phyloP scores from a whole-genome alignment of 1,140 invertebrate genomes.

The Maconellicoccus hirsutus region DNA sequence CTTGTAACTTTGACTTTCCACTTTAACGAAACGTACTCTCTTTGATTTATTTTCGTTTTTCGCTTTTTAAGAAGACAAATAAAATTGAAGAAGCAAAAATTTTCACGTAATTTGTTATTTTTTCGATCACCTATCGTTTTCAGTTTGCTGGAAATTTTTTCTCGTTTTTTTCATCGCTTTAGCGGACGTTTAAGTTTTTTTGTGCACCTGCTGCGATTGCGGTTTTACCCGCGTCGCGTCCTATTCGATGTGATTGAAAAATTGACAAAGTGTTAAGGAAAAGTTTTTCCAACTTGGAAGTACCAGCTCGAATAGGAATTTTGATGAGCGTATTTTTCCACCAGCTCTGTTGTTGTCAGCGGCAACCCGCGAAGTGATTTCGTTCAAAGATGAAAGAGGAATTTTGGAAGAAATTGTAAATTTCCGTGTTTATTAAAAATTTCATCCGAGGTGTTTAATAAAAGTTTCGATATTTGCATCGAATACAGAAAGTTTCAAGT shows the following conservation, averaged over 20 bases:
- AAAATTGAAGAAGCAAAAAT: conserved; percentile 5
- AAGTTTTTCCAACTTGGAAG: too few relatives aligned
- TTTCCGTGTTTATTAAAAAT: too few relatives aligned
- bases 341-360: too few relatives aligned
- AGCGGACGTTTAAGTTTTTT: background rate
- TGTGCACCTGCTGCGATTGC: background rate
- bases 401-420: too few relatives aligned
- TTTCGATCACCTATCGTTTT: background rate
- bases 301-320: too few relatives aligned
- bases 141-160: background rate
- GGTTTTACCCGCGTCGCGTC: background rate
- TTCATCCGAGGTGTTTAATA: too few relatives aligned
- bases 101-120: background rate
- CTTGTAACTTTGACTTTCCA: conserved; percentile 8
- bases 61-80: conserved; percentile 9
- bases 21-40: background rate
- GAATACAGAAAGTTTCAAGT: too few relatives aligned
- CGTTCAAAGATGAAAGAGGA: too few relatives aligned
- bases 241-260: background rate
- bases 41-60: conserved; percentile 4
- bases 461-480: too few relatives aligned
- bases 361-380: too few relatives aligned
- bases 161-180: too few relatives aligned
- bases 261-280: background rate
- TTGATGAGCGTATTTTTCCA: too few relatives aligned